Evolutionary conservation across 2,888 invertebrate genomes (phyloP).

Genomic region (Hyppa rectilinea): DNA sequence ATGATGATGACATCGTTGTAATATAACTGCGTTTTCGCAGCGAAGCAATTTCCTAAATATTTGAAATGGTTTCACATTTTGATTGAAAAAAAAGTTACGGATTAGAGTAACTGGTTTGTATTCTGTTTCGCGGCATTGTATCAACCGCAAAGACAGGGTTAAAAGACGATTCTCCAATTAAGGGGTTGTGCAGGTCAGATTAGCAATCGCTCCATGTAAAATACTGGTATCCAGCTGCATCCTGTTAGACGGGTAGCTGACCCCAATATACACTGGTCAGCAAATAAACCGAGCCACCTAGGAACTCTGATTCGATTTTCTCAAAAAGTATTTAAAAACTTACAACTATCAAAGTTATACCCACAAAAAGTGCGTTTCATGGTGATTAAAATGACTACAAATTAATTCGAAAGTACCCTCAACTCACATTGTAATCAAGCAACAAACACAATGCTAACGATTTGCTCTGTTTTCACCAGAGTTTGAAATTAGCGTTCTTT

Average conservation of each 20-base stretch:
- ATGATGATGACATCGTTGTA: neutral
- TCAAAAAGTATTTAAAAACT: too few species aligned
- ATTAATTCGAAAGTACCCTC: too few species aligned
- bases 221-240: neutral
- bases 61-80: slow-evolving; percentile 4
- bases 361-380: too few species aligned
- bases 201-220: neutral
- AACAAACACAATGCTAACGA: too few species aligned
- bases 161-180: neutral
- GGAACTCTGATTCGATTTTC: too few species aligned
- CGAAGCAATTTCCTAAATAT: neutral
- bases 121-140: slow-evolving; percentile 16
- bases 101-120: slow-evolving; percentile 3
- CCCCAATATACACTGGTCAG: too few species aligned
- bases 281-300: too few species aligned
- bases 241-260: neutral
- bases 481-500: too few species aligned
- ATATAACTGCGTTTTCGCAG: neutral
- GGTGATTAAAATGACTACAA: too few species aligned
- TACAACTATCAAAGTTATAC: too few species aligned
- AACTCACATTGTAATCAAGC: too few species aligned
- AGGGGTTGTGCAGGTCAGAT: neutral
- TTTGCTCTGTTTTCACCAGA: too few species aligned
- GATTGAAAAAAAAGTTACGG: neutral
- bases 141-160: neutral